phyloP scores from a whole-genome alignment of 2,888 invertebrate species.

The Furcula furcula region DNA sequence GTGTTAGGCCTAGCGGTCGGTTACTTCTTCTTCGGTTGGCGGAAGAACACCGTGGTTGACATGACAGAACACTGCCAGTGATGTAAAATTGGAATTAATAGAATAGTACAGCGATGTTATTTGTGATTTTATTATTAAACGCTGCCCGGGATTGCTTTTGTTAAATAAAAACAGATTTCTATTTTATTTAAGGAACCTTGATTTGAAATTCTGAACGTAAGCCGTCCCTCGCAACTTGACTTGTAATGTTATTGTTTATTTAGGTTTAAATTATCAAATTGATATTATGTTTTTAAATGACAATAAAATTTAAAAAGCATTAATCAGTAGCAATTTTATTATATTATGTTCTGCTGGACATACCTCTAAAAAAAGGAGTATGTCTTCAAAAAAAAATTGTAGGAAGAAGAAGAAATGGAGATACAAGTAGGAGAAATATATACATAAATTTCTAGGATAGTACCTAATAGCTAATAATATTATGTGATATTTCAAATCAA shows the following conservation, averaged over 20 bases:
- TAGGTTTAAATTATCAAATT: not conserved
- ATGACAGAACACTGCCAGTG: slow-evolving; percentile 97
- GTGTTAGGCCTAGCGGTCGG: slow-evolving; percentile 94
- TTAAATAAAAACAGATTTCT: not conserved
- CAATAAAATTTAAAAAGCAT: not conserved
- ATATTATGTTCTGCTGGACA: no score
- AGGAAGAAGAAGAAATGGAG: no score
- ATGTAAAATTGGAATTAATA: slow-evolving; percentile 31
- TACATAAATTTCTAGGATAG: no score
- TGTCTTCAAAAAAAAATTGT: no score
- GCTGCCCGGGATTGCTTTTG: not conserved
- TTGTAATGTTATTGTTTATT: not conserved
- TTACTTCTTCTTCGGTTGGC: slow-evolving; percentile 98
- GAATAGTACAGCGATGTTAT: not conserved
- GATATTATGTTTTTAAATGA: not conserved
- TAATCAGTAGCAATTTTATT: no score
- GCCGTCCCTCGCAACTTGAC: not conserved
- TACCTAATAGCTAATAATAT: no score
- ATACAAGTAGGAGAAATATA: no score
- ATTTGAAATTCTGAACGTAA: not conserved
- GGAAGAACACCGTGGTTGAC: slow-evolving; percentile 93
- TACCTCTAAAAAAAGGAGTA: no score
- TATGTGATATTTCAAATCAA: no score
- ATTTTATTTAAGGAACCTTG: no score
- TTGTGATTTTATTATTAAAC: slow-evolving; percentile 1